Conservation (phyloP, 2,113 vertebrate species). For the Tichodroma muraria region DNA sequence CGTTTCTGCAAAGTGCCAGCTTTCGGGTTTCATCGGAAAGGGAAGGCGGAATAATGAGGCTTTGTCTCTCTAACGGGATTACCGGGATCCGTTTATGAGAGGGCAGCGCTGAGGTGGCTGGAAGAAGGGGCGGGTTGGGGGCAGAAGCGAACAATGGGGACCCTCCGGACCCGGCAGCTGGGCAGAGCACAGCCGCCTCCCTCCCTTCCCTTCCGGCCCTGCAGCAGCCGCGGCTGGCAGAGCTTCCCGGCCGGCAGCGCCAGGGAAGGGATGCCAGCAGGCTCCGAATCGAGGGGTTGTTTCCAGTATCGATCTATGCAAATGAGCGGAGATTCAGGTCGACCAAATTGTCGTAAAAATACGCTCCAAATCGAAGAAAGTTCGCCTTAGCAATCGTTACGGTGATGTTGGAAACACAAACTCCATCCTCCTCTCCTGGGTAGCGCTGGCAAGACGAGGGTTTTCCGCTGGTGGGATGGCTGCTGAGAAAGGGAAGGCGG, state of each 20-base stretch:
- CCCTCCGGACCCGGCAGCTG: background rate
- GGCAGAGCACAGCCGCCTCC: background rate
- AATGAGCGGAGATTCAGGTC: constrained; percentile 54
- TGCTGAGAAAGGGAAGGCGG: background rate
- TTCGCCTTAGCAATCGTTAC: constrained; percentile 24
- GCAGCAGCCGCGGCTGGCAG: background rate
- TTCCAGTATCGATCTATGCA: constrained; percentile 69
- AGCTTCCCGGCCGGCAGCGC: background rate
- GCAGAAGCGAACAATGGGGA: background rate
- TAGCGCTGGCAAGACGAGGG: background rate
- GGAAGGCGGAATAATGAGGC: constrained; percentile 20
- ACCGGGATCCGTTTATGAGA: background rate
- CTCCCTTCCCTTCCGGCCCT: background rate
- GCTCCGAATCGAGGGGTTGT: constrained; percentile 37
- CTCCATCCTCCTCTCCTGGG: background rate
- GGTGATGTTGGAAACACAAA: background rate
- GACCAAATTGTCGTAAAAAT: constrained; percentile 56
- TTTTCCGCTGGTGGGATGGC: background rate
- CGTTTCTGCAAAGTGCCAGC: background rate
- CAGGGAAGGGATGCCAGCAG: constrained; percentile 4
- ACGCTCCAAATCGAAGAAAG: constrained; percentile 46
- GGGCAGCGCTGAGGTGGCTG: background rate
- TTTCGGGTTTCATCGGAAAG: background rate
- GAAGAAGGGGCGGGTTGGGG: background rate
- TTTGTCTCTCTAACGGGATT: constrained; percentile 43